Conservation (phyloP, 1,140 invertebrate species). For the Drosophila sturtevanti region DNA sequence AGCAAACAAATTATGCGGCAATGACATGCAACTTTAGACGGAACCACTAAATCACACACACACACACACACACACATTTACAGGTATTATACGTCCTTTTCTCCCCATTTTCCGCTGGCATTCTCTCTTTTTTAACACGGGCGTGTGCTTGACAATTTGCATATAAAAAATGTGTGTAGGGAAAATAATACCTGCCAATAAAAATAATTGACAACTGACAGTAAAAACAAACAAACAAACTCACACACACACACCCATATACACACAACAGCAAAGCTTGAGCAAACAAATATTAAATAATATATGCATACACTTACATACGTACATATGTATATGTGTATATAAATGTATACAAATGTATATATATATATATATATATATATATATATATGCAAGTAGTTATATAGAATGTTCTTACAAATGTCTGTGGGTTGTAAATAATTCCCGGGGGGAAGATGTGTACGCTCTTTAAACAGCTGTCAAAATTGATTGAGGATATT, state of each 20-base stretch:
- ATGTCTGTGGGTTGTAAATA: neutral
- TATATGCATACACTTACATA: slow-evolving; percentile 34
- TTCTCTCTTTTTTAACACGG: neutral
- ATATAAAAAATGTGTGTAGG: slow-evolving; percentile 67
- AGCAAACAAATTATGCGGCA: slow-evolving; percentile 76
- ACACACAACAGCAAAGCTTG: slow-evolving; percentile 22
- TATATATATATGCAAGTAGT: neutral
- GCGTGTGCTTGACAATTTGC: slow-evolving; percentile 73
- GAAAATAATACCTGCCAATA: slow-evolving; percentile 80
- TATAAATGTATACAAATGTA: too few species aligned
- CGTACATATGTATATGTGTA: slow-evolving; percentile 19
- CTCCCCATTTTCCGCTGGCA: slow-evolving; percentile 5
- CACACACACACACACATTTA: slow-evolving; percentile 19
- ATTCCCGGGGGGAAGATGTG: slow-evolving; percentile 1
- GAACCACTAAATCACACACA: slow-evolving; percentile 43
- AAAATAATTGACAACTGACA: slow-evolving; percentile 80
- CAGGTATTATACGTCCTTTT: slow-evolving; percentile 32
- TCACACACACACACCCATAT: slow-evolving; percentile 31
- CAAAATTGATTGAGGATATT: slow-evolving; percentile 44
- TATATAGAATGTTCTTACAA: neutral
- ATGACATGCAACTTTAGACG: slow-evolving; percentile 76
- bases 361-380: neutral
- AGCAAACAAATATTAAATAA: slow-evolving; percentile 68
- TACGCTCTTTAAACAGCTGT: slow-evolving; percentile 74
- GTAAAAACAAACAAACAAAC: slow-evolving; percentile 67